A percentile compares a stretch with the other conserved stretches of the same genome.
These are phyloP conservation scores for Parauchenoglanis punctatus DNA, from an alignment of 2,797 vertebrate species.

Conservation along the genomic window DNA sequence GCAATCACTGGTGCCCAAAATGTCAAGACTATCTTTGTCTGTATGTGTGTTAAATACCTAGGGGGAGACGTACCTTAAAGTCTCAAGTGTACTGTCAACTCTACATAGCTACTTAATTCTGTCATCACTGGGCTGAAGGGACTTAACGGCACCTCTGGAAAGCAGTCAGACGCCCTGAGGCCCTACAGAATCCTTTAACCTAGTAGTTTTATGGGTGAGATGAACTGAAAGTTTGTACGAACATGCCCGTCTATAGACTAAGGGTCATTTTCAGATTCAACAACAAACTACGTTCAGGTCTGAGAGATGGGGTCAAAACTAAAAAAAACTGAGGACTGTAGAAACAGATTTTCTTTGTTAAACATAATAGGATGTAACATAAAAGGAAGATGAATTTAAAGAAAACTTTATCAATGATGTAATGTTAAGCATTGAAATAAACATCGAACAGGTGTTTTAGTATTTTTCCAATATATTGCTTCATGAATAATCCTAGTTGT, in stretches of 20 bases:
- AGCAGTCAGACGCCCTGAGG: not conserved
- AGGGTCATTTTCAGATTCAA: not conserved
- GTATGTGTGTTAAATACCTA: not conserved
- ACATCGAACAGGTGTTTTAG: not conserved
- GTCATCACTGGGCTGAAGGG: not conserved
- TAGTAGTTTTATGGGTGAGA: conserved; percentile 2
- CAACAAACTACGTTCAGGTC: not conserved
- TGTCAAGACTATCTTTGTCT: not conserved
- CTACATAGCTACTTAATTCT: conserved; percentile 7
- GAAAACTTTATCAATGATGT: not conserved
- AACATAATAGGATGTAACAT: not conserved
- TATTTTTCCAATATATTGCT: not conserved
- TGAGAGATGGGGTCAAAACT: too few species aligned
- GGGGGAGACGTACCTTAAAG: not conserved
- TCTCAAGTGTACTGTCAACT: not conserved
- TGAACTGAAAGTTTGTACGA: not conserved
- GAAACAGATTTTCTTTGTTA: not conserved
- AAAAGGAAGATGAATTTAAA: not conserved
- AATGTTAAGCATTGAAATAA: not conserved
- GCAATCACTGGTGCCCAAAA: not conserved
- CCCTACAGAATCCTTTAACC: not conserved
- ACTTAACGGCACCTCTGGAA: not conserved
- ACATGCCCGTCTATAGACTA: not conserved
- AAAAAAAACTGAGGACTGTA: not conserved
- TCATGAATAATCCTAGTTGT: too few species aligned